Evolutionary conservation across 2,888 invertebrate genomes (phyloP).

Genomic region (Dryocosmus kuriphilus): DNA sequence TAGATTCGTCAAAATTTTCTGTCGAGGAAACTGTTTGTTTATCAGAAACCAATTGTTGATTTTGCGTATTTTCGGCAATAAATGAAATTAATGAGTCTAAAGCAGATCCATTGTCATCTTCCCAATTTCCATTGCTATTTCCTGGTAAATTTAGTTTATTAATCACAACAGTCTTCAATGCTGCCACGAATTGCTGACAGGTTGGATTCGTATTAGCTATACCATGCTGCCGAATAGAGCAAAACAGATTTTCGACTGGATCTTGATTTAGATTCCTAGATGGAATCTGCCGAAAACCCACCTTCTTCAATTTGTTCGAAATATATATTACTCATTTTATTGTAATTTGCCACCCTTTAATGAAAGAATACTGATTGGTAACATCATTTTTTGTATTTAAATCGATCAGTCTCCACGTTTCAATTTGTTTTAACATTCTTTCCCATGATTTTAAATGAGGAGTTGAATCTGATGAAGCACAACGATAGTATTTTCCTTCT

Average conservation of each 20-base stretch:
- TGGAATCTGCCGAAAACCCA: neutral
- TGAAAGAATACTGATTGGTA: neutral
- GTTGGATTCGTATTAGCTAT: constrained; percentile 7
- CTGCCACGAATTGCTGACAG: constrained; percentile 1
- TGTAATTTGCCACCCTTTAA: neutral
- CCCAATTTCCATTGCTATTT: neutral
- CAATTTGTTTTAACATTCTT: neutral
- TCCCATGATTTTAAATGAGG: neutral
- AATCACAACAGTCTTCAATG: constrained; percentile 12
- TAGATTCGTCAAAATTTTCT: too few species aligned
- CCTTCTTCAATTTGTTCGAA: neutral
- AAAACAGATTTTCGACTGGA: neutral
- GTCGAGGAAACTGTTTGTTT: too few species aligned
- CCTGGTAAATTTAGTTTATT: neutral
- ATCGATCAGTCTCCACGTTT: neutral
- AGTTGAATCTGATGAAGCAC: neutral
- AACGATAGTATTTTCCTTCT: neutral
- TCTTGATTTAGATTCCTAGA: constrained; percentile 4
- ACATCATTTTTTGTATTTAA: neutral
- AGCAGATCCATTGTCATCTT: neutral
- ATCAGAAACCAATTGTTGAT: neutral
- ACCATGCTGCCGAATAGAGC: constrained; percentile 1
- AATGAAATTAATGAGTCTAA: constrained; percentile 7
- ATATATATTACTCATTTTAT: neutral
- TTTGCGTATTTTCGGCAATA: neutral